A percentile compares a stretch with the other conserved stretches of the same genome.
phyloP scores from a whole-genome alignment of 2,797 vertebrate species.

The Decapterus maruadsi region DNA sequence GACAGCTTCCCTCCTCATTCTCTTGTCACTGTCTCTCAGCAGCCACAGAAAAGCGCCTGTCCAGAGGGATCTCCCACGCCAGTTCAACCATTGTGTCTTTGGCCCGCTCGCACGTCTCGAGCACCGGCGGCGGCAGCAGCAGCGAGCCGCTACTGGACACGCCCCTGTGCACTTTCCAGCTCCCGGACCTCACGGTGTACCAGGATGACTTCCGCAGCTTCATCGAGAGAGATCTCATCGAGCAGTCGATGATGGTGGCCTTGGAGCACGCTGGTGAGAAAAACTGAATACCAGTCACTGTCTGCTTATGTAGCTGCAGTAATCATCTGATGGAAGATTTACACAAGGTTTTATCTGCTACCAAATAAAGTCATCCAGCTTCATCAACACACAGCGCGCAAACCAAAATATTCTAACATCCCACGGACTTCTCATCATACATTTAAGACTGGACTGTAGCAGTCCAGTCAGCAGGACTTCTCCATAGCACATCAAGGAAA shows the following conservation, averaged over 20 bases:
- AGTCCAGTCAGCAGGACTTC: too few species aligned
- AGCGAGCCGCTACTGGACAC: conserved; percentile 92
- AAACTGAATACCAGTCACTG: not conserved
- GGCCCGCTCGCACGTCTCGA: conserved; percentile 95
- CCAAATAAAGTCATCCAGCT: not conserved
- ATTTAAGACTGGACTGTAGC: too few species aligned
- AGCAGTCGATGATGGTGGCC: conserved; percentile 98
- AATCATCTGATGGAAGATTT: not conserved
- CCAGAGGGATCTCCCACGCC: conserved; percentile 95
- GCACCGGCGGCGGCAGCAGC: conserved; percentile 82
- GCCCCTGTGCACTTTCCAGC: conserved; percentile 97
- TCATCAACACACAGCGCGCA: not conserved
- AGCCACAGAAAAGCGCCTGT: conserved; percentile 92
- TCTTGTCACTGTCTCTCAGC: conserved; percentile 12
- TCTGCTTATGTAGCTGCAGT: not conserved
- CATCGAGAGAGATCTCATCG: conserved; percentile 96
- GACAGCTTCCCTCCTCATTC: not conserved
- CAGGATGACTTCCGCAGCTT: conserved; percentile 94
- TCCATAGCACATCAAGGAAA: too few species aligned
- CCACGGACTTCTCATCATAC: not conserved
- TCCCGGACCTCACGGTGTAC: conserved; percentile 96
- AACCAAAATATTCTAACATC: not conserved
- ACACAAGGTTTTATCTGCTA: not conserved
- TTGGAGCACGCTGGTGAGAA: conserved; percentile 94
- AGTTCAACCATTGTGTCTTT: conserved; percentile 96